Conservation (phyloP, 2,113 vertebrate species). For the Nipponia nippon region DNA sequence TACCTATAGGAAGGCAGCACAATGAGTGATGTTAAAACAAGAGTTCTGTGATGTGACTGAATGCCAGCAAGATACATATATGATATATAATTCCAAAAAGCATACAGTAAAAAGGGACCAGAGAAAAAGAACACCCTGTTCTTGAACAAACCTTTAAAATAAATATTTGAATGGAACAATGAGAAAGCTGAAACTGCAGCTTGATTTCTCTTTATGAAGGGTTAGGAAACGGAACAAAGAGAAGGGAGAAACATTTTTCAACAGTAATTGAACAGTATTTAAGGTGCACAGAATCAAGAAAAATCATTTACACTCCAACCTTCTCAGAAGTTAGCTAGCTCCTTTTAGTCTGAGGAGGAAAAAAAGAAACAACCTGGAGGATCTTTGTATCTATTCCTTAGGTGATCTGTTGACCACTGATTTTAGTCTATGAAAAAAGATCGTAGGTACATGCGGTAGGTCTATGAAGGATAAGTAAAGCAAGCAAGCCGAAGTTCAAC, state of each 20-base stretch:
- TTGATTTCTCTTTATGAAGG: background rate
- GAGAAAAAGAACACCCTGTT: background rate
- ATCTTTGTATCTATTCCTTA: background rate
- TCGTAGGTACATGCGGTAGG: background rate
- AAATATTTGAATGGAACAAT: background rate
- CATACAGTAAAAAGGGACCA: background rate
- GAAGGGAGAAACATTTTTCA: background rate
- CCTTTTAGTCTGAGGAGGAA: background rate
- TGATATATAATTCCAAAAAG: background rate
- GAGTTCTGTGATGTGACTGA: background rate
- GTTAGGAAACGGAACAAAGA: background rate
- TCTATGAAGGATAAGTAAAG: background rate
- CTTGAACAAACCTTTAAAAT: background rate
- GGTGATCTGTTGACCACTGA: background rate
- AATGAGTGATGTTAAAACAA: background rate
- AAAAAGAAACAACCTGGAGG: background rate
- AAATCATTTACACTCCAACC: background rate
- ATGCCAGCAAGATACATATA: background rate
- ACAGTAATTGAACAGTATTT: background rate
- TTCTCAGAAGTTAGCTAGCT: background rate
- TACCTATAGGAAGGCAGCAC: background rate
- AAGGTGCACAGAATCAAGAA: background rate
- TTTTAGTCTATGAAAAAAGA: background rate
- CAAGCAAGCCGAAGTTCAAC: background rate
- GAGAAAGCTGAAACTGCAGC: background rate